Evolutionary conservation across 2,797 vertebrate genomes (phyloP), one percentile per base, ranked within the genome.

Genomic region (Chiroxiphia lanceolata): DNA sequence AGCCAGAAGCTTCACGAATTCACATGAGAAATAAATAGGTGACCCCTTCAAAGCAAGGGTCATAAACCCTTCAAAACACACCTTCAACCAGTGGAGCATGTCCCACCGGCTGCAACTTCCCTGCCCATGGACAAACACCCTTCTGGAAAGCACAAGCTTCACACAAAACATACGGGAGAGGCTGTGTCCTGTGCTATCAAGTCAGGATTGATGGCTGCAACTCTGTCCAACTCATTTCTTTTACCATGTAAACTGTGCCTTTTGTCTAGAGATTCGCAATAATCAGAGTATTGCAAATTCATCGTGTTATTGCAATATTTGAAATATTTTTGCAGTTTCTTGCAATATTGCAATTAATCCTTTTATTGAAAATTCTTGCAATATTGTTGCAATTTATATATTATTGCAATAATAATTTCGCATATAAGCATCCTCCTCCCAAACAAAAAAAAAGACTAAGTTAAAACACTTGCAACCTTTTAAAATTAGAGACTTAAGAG

Each of bases 1-100:
- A 72, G 76, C 21, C 70, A 75, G 47, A 69, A 90, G 36, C 84
- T 79, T 45, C 5, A 6, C 6, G 1, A 84, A 88, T 25, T n/a
- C 20, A 0, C 2, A 21, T 27, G 57, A 59, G 72, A 87, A 95
- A 85, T n/a, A 75, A 92, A 71, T 2, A 45, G 29, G 47, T n/a
- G 36, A 67, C 13, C 13, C 38, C 54, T 59, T 33, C 54, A 80
- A 89, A 92, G 56, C 15, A 60, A 75, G 47, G 33, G 31, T 81
- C 60, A 59, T 10, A 86, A 90, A 84, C 48, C 65, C 71, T 92
- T 68, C 69, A 53, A 76, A 93, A 85, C 34, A n/a, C 60, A 74
- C 53, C 40, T 77, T 60, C 61, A 13, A 44, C 8, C 69, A 59
- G 29, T 10, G 33, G 29, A 78, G 38, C 42, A 11, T 0, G 4